Conservation (phyloP, 53 echinoderm and acorn worm species). For the Echinometra lucunter region DNA sequence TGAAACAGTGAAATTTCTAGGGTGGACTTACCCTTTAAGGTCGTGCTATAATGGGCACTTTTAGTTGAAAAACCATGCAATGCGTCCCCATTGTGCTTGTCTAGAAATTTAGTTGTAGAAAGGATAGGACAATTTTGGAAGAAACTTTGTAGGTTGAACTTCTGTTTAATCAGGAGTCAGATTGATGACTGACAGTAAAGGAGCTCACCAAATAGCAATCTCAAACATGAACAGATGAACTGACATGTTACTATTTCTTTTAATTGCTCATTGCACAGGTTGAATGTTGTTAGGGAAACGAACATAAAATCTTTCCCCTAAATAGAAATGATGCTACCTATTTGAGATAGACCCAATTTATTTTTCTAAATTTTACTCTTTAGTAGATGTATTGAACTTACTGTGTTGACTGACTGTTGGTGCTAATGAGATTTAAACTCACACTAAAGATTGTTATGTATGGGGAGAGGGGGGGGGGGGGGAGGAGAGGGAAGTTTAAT, state of each 20-base stretch:
- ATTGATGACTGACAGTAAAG: not conserved
- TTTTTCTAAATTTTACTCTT: no score
- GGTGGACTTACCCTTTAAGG: no score
- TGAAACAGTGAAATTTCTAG: no score
- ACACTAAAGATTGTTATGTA: no score
- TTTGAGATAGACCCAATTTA: no score
- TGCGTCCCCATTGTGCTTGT: not conserved
- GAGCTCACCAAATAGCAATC: not conserved
- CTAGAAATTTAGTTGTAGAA: not conserved
- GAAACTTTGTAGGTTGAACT: not conserved
- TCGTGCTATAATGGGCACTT: not conserved
- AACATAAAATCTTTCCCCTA: not conserved
- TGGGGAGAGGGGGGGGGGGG: no score
- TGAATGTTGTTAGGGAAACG: not conserved
- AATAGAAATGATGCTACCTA: no score
- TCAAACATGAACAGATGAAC: not conserved
- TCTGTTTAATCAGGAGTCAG: not conserved
- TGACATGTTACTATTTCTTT: not conserved
- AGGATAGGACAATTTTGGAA: not conserved
- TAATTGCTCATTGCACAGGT: not conserved
- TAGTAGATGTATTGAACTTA: no score
- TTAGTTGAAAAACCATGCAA: not conserved
- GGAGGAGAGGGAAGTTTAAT: no score
- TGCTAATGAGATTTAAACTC: no score
- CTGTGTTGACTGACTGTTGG: no score